Base-by-base conservation (phyloP, 1,140 invertebrate genomes). In the Papilio dardanus region DNA sequence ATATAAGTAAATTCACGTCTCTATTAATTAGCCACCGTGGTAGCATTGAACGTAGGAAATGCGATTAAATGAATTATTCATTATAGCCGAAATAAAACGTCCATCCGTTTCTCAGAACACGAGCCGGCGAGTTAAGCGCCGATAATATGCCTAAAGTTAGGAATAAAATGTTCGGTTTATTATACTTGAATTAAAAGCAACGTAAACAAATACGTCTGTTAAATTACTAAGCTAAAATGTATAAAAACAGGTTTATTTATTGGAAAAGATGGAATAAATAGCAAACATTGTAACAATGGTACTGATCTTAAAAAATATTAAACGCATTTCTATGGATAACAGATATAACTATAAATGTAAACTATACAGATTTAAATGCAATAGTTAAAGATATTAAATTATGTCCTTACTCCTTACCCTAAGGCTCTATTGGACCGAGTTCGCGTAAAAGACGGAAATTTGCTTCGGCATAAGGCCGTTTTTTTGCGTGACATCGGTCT, bases 61-160 rank as follows among this genome's bases (percentile, higher is more conserved):
- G 81, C 83, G 83, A 87, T 87, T 80, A 86, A 80, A 88, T 89
- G 85, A 90, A 90, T 90, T 83, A 89, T 88, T 88, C 86, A 90
- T 84, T 78, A 86, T 86, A 86, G 85, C 82, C 80, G 84, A 88
- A 88, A 89, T 88, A 89, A 90, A 81, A 91, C 85, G 46, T 50
- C 68, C 87, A 87, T 89, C 85, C 83, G 81, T 67, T 91, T 90
- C 89, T 86, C 58, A 83, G 89, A 88, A 90, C 69, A 16, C 67
- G 42, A 37, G 0, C 19, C 37, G 35, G 35, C 40, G n/a, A 58
- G 77, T 83, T 83, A 78, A 76, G 77, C 83, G 73, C 73, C 28
- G 42, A 19, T 69, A 40, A 8, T 58, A 58, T 71, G 19, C 24
- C 54, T 62, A 24, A 73, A 21, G 71, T 50, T 73, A 21, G 30